phyloP scores from a whole-genome alignment of 2,888 invertebrate species.

The Ctenicera cuprea region DNA sequence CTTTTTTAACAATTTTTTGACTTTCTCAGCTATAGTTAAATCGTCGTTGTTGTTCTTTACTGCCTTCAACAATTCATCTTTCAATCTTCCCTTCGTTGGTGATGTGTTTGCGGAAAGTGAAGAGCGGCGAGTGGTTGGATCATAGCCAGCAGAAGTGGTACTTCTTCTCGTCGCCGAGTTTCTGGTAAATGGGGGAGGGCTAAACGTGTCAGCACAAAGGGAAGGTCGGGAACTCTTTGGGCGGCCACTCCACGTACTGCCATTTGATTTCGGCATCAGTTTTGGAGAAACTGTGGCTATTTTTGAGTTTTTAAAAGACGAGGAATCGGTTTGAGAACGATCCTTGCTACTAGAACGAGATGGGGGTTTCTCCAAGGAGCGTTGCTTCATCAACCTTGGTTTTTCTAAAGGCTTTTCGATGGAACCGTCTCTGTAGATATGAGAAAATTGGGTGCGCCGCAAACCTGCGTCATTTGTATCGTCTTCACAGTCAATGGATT shows the following conservation, averaged over 20 bases:
- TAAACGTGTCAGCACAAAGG: slow-evolving; percentile 80
- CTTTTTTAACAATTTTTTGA: slow-evolving; percentile 81
- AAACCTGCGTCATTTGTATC: slow-evolving; percentile 82
- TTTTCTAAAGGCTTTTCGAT: slow-evolving; percentile 45
- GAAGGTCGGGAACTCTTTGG: slow-evolving; percentile 73
- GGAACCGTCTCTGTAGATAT: slow-evolving; percentile 76
- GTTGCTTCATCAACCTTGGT: slow-evolving; percentile 49
- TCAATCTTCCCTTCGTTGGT: slow-evolving; percentile 79
- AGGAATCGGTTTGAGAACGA: slow-evolving; percentile 68
- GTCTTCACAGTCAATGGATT: slow-evolving; percentile 75
- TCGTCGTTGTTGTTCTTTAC: slow-evolving; percentile 85
- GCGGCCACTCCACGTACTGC: slow-evolving; percentile 87
- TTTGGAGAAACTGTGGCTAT: slow-evolving; percentile 70
- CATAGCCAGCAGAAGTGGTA: slow-evolving; percentile 69
- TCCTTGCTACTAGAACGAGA: slow-evolving; percentile 72
- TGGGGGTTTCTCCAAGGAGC: slow-evolving; percentile 73
- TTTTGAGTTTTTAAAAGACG: slow-evolving; percentile 69
- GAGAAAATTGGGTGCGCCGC: slow-evolving; percentile 81
- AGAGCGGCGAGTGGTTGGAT: slow-evolving; percentile 73
- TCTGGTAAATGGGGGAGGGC: slow-evolving; percentile 61
- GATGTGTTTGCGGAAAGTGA: slow-evolving; percentile 77
- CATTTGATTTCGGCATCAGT: slow-evolving; percentile 73
- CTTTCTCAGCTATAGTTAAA: slow-evolving; percentile 82
- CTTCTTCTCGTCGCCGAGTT: slow-evolving; percentile 70
- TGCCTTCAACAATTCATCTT: slow-evolving; percentile 83